Evolutionary conservation across 2,797 vertebrate species (phyloP), one percentile per base, ranked within the genome.

Genomic region (Sebastes vulpes): DNA sequence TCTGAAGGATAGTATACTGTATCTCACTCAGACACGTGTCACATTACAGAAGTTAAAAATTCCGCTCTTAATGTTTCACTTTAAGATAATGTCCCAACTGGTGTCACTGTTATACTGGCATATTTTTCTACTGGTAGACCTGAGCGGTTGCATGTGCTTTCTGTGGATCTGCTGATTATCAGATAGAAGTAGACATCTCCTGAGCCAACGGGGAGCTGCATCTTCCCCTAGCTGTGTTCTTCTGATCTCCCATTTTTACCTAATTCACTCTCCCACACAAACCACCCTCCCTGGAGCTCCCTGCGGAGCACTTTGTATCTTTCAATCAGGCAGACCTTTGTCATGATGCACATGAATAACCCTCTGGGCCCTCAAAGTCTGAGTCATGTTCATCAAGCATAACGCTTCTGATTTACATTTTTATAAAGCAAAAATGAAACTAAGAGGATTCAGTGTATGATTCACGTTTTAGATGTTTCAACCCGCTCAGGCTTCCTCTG

Each of bases 241-340:
- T 89, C 76, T 83, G 77, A 93, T 89, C 75, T 83, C 68, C 59
- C 70, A 59, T 90, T 80, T 90, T 89, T 79, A 88, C 75, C 72
- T 89, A 65, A 91, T 89, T 87, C 87, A 35, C 64, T 77, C 64
- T 76, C 65, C 69, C 74, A 78, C 79, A 72, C 70, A 80, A 79
- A 67, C 74, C 71, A 61, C 59, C 59, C 53, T 83, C 83, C 53
- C 75, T 68, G 57, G 11, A 84, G 78, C 68, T 83, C 81, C 90
- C 89, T 21, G 67, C 4, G 1, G 87, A 72, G 81, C 57, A 72
- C 58, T 86, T 83, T 83, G 58, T 65, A 72, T 87, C 89, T 87
- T 1, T 61, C 82, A 88, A 89, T 94, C 90, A 93, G 79, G 65
- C 74, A 77, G 74, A 86, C 83, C 84, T 89, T 89, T 88, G 83